phyloP scores from a whole-genome alignment of 35 echinoderm and acorn worm genomes.

The Heliocidaris erythrogramma region DNA sequence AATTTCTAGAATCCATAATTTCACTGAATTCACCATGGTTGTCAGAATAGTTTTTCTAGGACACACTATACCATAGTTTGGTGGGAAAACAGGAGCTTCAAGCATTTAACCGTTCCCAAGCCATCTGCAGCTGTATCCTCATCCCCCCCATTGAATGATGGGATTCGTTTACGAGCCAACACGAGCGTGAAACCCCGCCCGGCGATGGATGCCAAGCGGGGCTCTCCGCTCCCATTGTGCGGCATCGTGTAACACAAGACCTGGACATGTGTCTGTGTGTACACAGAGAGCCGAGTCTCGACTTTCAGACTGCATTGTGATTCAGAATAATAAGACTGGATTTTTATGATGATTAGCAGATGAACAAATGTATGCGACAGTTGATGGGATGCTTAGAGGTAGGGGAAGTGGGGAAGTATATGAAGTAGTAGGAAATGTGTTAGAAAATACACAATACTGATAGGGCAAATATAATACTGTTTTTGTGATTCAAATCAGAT shows the following conservation, averaged over 20 bases:
- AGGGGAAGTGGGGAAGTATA: no score
- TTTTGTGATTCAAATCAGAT: no score
- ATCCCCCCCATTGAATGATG: constrained; percentile 18
- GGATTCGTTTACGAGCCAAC: constrained; percentile 32
- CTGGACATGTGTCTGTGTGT: constrained; percentile 21
- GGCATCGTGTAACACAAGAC: constrained; percentile 27
- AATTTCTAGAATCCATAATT: no score
- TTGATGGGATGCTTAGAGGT: no score
- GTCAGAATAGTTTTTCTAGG: neutral
- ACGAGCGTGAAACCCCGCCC: neutral
- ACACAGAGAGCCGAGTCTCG: neutral
- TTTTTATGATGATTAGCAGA: neutral
- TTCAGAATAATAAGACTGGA: neutral
- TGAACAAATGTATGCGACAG: no score
- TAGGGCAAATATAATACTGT: no score
- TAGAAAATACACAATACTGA: no score
- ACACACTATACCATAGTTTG: neutral
- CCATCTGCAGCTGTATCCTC: neutral
- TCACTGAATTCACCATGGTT: no score
- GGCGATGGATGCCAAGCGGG: neutral
- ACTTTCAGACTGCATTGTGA: neutral
- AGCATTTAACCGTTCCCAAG: neutral
- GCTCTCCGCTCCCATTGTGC: constrained; percentile 22
- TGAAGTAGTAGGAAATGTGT: no score
- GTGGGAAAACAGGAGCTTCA: neutral